A percentile compares a stretch with the other conserved stretches of the same genome.
phyloP scores from a whole-genome alignment of 2,888 invertebrate genomes.

The Lycaena phlaeas region DNA sequence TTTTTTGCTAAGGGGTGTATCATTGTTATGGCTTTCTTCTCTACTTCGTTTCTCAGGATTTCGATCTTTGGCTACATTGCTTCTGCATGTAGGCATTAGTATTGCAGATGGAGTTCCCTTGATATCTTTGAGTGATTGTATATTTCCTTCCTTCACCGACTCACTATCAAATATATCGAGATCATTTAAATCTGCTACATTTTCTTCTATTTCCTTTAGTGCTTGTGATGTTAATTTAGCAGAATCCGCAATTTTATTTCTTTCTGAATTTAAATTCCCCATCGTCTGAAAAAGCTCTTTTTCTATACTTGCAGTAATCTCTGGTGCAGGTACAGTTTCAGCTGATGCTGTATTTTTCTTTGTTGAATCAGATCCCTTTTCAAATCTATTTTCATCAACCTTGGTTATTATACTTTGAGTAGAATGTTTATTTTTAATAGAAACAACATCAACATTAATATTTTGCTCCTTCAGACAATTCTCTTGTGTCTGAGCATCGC shows the following conservation, averaged over 20 bases:
- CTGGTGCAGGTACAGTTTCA: conserved; percentile 45
- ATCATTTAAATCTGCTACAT: conserved; percentile 36
- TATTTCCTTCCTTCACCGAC: conserved; percentile 37
- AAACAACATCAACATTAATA: not conserved
- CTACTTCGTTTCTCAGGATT: conserved; percentile 32
- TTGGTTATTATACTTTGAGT: conserved; percentile 16
- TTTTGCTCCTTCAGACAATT: conserved; percentile 14
- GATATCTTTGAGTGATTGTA: conserved; percentile 33
- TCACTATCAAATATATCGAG: conserved; percentile 50
- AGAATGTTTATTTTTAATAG: not conserved
- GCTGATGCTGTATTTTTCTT: conserved; percentile 58
- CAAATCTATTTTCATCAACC: conserved; percentile 17
- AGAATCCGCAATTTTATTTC: conserved; percentile 1
- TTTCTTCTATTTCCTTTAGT: conserved; percentile 19
- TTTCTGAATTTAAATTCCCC: conserved; percentile 20
- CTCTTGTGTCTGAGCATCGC: conserved; percentile 26
- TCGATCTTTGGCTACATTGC: conserved; percentile 26
- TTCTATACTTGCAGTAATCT: conserved; percentile 57
- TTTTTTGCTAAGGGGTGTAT: conserved; percentile 37
- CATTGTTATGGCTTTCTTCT: conserved; percentile 26
- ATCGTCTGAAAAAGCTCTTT: conserved; percentile 47
- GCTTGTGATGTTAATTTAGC: conserved; percentile 5
- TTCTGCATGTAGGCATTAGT: conserved; percentile 33
- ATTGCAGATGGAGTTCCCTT: conserved; percentile 43
- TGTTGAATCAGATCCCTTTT: conserved; percentile 28